Evolutionary conservation across 1,140 invertebrate genomes (phyloP), one percentile per base, ranked within the genome.

Genomic region (Pollicipes pollicipes): DNA sequence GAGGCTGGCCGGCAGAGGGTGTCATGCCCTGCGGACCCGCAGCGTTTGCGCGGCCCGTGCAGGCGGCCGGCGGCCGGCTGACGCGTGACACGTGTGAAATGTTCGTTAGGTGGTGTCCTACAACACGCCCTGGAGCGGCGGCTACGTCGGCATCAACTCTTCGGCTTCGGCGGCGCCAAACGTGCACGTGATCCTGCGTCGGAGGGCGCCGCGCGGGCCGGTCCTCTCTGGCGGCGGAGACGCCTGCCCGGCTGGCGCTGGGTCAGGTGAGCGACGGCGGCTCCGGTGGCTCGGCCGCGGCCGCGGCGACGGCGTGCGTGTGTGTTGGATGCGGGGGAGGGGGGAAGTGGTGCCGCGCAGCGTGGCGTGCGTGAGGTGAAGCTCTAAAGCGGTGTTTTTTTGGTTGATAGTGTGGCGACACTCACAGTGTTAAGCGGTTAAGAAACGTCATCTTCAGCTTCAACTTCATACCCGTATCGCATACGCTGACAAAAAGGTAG

Each of bases 131-230:
- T 95, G 90, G 87, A 87, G 89, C 45, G 92, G 93, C 27, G 91
- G 91, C 24, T 75, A 71, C 70, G 64, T 66, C 45, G 95, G 86
- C 10, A 77, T 98, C 1, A 98, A 97, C 80, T 97, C 93, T 98
- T 98, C 80, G 96, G 96, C 28, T 98, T 98, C 82, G 96, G 96
- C 71, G 96, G 96, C 68, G 91, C 94, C 30, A 98, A n/a, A 98
- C 82, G 93, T 91, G 26, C 95, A 98, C 80, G 80, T 93, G 0
- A 82, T 98, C 70, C 81, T 98, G 0, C 86, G 88, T 88, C 88
- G 0, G 89, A 90, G 77, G 84, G 86, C 0, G 89, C 89, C 76
- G 84, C 84, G 29, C 88, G 89, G 77, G 58, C 67, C n/a, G 66
- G 37, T 63, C 80, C 84, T 26, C n/a, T n/a, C 63, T 73, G 16